Evolutionary conservation across 2,113 vertebrate genomes (phyloP).

Genomic region (Chamaetylas fuelleborni): DNA sequence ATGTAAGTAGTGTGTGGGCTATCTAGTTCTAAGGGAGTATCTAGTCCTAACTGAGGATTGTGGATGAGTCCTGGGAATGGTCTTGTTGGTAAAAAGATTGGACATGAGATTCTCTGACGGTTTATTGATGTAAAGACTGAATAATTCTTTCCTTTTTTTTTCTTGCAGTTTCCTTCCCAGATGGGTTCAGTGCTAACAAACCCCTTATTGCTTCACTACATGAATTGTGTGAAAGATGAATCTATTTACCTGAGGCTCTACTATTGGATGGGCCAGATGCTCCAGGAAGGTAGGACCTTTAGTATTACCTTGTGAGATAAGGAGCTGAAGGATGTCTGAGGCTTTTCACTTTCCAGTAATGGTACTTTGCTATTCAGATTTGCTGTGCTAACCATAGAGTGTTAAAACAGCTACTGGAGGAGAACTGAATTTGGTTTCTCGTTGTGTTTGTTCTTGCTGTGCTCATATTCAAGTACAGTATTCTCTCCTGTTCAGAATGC

Average conservation of each 20-base stretch:
- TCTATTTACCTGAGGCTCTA: conserved; percentile 85
- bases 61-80: neutral
- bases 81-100: neutral
- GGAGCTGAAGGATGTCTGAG: neutral
- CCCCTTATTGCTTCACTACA: conserved; percentile 86
- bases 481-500: conserved; percentile 78
- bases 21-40: neutral
- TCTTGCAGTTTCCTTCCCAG: conserved; percentile 87
- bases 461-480: neutral
- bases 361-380: neutral
- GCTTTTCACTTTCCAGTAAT: neutral
- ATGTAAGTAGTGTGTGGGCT: neutral
- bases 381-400: neutral
- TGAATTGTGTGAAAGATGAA: conserved; percentile 89
- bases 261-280: conserved; percentile 86
- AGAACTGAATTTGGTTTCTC: neutral
- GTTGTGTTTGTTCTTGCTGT: conserved; percentile 7
- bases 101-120: neutral
- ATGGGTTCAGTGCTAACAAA: conserved; percentile 90
- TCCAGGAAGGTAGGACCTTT: conserved; percentile 85
- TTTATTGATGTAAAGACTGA: neutral
- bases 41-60: neutral
- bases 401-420: neutral
- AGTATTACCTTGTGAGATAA: neutral
- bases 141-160: neutral